Evolutionary conservation across 2,888 invertebrate genomes (phyloP), one percentile per base, ranked within the genome.

Genomic region (Idaea aversata): DNA sequence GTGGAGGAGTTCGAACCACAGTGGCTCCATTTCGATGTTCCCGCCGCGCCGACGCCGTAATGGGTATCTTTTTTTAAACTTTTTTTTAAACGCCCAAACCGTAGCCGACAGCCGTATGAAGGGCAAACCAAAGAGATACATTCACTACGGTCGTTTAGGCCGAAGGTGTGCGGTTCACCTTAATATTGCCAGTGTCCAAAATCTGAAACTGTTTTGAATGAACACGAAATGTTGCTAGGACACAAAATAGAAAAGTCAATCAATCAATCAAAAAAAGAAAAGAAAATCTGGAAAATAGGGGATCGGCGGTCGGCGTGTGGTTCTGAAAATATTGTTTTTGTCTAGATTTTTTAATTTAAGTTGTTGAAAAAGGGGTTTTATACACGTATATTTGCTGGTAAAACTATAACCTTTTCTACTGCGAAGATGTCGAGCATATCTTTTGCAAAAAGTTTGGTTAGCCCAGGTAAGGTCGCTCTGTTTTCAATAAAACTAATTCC

Each of bases 381-480:
- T 47, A 13, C 13, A 47, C 47, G 47, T 47, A 47, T 47, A 47
- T 47, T 47, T 47, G 47, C 47, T 47, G 47, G 47, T 47, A 47
- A 47, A 47, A 10, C 47, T 6, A 47, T 13, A 57, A 10, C 10
- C 47, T 47, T 47, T 47, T 47, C 47, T 47, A 0, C 7, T 47
- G 47, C 7, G 15, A 63, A 64, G 59, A 92, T 93, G 92, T 87
- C 92, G 75, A 90, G 90, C 68, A 85, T 93, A 82, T 83, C 91
- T 63, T 87, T 91, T 75, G 92, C 91, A 61, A 92, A 90, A 85
- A 92, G 86, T 87, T 90, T 92, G 87, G 91, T 93, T 86, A 92
- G 84, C 82, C 92, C 92, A 86, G 92, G 92, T 93, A 87, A 69
- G 70, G 58, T 61, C 35, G 38, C 61, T 60, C 7, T 63, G 4